Conservation (phyloP, 2,888 invertebrate genomes). For the Cinara cedri region DNA sequence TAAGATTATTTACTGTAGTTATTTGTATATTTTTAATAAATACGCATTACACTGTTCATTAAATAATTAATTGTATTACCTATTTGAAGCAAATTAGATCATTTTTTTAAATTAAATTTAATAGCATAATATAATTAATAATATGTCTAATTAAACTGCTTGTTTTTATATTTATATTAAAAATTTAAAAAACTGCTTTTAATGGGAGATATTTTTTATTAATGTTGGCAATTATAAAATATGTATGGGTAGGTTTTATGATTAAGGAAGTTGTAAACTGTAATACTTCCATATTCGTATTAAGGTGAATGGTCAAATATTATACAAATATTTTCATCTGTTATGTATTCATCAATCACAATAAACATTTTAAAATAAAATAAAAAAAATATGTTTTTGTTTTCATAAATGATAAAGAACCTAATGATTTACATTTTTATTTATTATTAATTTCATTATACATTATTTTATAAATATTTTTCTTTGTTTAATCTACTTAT, state of each 20-base stretch:
- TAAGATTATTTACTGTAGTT: neutral
- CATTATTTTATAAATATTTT: neutral
- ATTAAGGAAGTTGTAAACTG: neutral
- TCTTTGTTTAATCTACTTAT: neutral
- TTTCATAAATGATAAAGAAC: neutral
- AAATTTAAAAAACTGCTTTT: neutral
- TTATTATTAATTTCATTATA: neutral
- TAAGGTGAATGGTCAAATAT: slow-evolving; percentile 48
- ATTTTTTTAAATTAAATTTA: neutral
- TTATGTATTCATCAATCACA: neutral
- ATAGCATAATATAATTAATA: neutral
- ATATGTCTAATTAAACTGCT: neutral
- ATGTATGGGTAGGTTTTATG: neutral
- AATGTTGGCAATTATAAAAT: slow-evolving; percentile 11
- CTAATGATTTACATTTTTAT: neutral
- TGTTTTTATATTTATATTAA: neutral
- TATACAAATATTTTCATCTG: slow-evolving; percentile 30
- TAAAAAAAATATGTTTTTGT: neutral
- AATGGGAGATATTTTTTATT: neutral
- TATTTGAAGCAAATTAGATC: neutral
- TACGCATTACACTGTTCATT: slow-evolving; percentile 5
- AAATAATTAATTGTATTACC: neutral
- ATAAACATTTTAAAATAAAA: neutral
- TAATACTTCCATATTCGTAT: neutral
- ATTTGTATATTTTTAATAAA: neutral